phyloP scores from a whole-genome alignment of 1,140 invertebrate species.

The Zophobas atratus region DNA sequence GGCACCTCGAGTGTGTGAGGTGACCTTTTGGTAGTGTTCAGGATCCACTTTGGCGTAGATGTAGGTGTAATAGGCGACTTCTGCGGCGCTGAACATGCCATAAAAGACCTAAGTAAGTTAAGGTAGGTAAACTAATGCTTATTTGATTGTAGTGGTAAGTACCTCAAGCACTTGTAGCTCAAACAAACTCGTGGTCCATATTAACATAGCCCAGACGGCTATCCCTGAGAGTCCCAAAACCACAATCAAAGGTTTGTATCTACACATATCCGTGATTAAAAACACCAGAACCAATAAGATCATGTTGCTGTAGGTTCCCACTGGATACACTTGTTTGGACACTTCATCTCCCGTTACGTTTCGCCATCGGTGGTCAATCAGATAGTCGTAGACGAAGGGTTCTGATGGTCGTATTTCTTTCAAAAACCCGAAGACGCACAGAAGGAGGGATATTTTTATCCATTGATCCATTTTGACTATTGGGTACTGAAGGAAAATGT shows the following conservation, averaged over 20 bases:
- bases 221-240: conserved; percentile 81
- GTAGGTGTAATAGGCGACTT: conserved; percentile 94
- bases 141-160: neutral
- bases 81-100: conserved; percentile 88
- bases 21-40: conserved; percentile 82
- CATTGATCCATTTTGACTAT: conserved; percentile 70
- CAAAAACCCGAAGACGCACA: conserved; percentile 85
- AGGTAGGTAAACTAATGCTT: too few relatives aligned
- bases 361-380: conserved; percentile 75
- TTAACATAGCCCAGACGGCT: conserved; percentile 79
- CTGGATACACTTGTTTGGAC: conserved; percentile 82
- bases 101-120: conserved; percentile 75
- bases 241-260: conserved; percentile 91
- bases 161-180: conserved; percentile 74
- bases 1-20: conserved; percentile 81
- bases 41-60: conserved; percentile 92
- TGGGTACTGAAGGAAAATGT: neutral
- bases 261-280: conserved; percentile 83
- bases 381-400: conserved; percentile 82
- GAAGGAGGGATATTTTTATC: conserved; percentile 76
- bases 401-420: conserved; percentile 87
- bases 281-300: conserved; percentile 80
- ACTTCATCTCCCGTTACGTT: conserved; percentile 80
- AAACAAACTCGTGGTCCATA: conserved; percentile 78
- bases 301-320: conserved; percentile 84